These are phyloP conservation scores for Drosophila yooni DNA, from an alignment of 2,888 invertebrate species.

Conservation along the genomic window DNA sequence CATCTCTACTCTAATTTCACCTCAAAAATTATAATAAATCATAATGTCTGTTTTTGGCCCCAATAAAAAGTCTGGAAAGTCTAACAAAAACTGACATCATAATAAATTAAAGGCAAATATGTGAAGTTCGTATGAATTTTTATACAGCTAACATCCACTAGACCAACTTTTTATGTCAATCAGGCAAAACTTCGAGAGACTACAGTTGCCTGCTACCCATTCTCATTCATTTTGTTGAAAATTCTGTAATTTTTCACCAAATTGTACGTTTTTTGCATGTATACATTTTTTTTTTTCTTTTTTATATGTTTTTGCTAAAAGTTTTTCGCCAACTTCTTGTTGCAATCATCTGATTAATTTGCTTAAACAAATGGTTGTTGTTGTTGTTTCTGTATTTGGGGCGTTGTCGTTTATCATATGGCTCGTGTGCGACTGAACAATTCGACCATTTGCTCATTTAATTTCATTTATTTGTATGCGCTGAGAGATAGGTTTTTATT, in stretches of 20 bases:
- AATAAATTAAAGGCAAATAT: conserved; percentile 46
- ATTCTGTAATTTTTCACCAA: conserved; percentile 48
- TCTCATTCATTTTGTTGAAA: conserved; percentile 56
- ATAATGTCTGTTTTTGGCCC: conserved; percentile 15
- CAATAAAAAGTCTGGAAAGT: conserved; percentile 21
- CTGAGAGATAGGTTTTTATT: conserved; percentile 18
- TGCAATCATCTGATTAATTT: conserved; percentile 44
- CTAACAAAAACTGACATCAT: conserved; percentile 32
- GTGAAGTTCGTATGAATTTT: conserved; percentile 25
- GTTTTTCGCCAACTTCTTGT: conserved; percentile 51
- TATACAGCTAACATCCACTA: conserved; percentile 5
- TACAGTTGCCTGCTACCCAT: conserved; percentile 25
- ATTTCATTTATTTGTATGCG: conserved; percentile 41
- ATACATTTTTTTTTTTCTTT: conserved; percentile 4
- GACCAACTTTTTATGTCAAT: not conserved
- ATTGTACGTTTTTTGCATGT: not conserved
- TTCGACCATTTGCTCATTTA: conserved; percentile 33
- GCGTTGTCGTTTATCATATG: conserved; percentile 38
- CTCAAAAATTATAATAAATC: conserved; percentile 28
- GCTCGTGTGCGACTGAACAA: conserved; percentile 33
- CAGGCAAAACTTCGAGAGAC: not conserved
- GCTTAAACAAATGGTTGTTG: conserved; percentile 38
- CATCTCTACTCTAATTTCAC: not conserved
- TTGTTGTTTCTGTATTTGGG: conserved; percentile 29
- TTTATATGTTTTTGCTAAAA: conserved; percentile 46